phyloP scores from a whole-genome alignment of 1,140 invertebrate genomes.

The Drosophila busckii region DNA sequence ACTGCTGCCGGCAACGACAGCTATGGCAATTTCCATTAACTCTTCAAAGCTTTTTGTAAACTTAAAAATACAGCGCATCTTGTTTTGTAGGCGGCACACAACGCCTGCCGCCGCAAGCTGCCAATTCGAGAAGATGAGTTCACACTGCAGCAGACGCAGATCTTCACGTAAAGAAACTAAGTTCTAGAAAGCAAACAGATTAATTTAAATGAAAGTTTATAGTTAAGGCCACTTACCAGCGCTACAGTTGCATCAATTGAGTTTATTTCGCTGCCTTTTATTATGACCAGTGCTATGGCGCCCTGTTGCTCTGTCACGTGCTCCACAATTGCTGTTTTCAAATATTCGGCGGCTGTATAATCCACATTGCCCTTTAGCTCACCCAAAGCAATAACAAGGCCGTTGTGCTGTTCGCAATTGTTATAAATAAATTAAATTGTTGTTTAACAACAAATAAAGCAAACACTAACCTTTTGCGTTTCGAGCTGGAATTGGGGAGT shows the following conservation, averaged over 20 bases:
- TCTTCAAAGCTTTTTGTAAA: conserved; percentile 55
- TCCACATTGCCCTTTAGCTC: conserved; percentile 60
- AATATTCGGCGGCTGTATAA: conserved; percentile 68
- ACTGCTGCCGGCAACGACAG: conserved; percentile 4
- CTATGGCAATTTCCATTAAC: conserved; percentile 28
- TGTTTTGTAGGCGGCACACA: conserved; percentile 57
- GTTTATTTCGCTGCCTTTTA: conserved; percentile 83
- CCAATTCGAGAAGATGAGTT: conserved; percentile 77
- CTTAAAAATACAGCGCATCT: conserved; percentile 58
- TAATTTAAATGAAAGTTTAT: not conserved
- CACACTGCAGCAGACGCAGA: conserved; percentile 48
- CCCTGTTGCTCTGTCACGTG: conserved; percentile 32
- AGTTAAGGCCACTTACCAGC: conserved; percentile 77
- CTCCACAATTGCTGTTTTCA: conserved; percentile 57
- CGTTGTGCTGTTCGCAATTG: conserved; percentile 32
- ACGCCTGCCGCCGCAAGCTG: conserved; percentile 64
- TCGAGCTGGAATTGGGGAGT: conserved; percentile 84
- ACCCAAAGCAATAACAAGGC: conserved; percentile 37
- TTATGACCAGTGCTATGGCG: conserved; percentile 78
- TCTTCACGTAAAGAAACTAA: conserved; percentile 63
- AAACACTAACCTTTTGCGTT: conserved; percentile 80
- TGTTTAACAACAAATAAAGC: not conserved
- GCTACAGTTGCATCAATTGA: conserved; percentile 84
- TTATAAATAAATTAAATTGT: not conserved
- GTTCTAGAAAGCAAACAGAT: conserved; percentile 39